phyloP scores from a whole-genome alignment of 2,113 vertebrate species.

The Colius striatus region DNA sequence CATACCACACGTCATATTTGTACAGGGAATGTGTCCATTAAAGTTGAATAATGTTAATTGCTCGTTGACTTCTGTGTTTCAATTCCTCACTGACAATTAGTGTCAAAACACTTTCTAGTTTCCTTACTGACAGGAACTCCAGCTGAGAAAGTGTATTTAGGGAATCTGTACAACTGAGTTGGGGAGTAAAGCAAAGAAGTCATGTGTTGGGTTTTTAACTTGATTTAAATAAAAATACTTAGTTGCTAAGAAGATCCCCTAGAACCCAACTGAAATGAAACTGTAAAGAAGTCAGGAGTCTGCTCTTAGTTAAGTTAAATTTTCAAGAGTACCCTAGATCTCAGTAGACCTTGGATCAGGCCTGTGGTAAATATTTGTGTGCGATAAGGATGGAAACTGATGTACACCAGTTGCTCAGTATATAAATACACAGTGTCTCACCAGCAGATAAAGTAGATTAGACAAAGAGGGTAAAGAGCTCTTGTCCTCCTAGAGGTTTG shows the following conservation, averaged over 20 bases:
- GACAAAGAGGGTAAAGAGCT: background rate
- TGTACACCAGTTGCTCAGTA: slow-evolving; percentile 31
- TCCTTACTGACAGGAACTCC: background rate
- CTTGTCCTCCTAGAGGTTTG: background rate
- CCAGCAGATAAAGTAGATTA: slow-evolving; percentile 27
- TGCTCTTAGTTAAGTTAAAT: background rate
- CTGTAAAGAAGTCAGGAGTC: background rate
- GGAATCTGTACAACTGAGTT: background rate
- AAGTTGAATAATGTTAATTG: slow-evolving; percentile 6
- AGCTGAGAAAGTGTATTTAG: background rate
- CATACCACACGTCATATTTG: background rate
- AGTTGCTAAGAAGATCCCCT: background rate
- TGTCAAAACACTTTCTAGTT: background rate
- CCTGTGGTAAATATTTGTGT: slow-evolving; percentile 60
- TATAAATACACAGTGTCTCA: slow-evolving; percentile 27
- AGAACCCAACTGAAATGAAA: background rate
- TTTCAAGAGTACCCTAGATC: background rate
- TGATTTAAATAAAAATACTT: background rate
- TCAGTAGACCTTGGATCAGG: slow-evolving; percentile 43
- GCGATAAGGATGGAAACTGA: slow-evolving; percentile 48
- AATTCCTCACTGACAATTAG: background rate
- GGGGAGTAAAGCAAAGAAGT: background rate
- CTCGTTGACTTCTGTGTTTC: slow-evolving; percentile 23
- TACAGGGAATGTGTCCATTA: slow-evolving; percentile 15
- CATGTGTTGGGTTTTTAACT: background rate